Percentiles rank a stretch among this genome's conserved stretches.
These are phyloP conservation scores for Balanococcus diminutus DNA, from an alignment of 2,888 invertebrate genomes.

Conservation along the genomic window DNA sequence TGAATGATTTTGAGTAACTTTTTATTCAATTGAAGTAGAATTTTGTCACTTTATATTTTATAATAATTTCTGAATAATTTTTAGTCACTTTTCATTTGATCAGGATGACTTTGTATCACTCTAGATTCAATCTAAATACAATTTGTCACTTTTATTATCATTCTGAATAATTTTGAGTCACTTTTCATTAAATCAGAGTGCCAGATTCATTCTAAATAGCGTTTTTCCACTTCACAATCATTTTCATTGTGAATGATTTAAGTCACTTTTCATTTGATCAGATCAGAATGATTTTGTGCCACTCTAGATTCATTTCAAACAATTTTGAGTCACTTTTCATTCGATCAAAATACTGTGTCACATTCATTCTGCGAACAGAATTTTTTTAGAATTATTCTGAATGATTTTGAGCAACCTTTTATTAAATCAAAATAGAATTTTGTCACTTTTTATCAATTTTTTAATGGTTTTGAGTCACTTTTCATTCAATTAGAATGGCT, in stretches of 20 bases:
- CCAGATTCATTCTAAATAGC: neutral
- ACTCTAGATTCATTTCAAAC: neutral
- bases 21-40: too few species aligned
- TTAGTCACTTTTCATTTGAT: neutral
- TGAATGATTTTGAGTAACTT: too few species aligned
- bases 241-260: too few species aligned
- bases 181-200: too few species aligned
- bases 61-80: too few species aligned
- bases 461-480: neutral
- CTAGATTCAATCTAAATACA: neutral
- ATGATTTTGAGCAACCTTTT: too few species aligned
- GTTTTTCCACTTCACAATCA: neutral
- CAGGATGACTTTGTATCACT: neutral
- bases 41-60: neutral
- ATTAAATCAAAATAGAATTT: too few species aligned
- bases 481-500: neutral
- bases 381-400: neutral
- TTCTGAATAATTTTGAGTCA: neutral
- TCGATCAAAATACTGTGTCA: neutral
- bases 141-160: neutral
- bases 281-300: neutral
- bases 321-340: neutral
- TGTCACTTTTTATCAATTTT: neutral
- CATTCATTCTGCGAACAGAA: neutral
- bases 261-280: too few species aligned